phyloP scores from a whole-genome alignment of 2,888 invertebrate species.

The Melieria picta region DNA sequence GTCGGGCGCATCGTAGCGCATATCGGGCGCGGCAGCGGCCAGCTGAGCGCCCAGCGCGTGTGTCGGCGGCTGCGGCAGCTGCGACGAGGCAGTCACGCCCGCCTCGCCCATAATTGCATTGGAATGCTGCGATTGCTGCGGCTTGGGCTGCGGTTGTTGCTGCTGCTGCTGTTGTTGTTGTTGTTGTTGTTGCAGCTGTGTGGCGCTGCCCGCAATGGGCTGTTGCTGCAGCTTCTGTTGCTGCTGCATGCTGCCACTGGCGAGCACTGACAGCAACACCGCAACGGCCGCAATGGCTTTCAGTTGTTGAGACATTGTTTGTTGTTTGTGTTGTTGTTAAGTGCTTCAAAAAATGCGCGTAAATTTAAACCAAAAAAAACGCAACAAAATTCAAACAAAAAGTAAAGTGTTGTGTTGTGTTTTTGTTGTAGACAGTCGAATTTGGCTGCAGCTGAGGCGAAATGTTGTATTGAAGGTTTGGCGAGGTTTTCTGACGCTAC shows the following conservation, averaged over 20 bases:
- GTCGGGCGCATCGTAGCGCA: conserved; percentile 82
- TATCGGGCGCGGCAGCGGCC: conserved; percentile 38
- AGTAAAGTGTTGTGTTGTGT: too few relatives aligned
- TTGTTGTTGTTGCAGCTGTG: conserved; percentile 26
- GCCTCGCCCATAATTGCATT: conserved; percentile 62
- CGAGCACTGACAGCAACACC: conserved; percentile 34
- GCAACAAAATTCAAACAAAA: too few relatives aligned
- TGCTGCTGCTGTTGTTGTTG: conserved; percentile 38
- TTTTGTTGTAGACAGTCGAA: too few relatives aligned
- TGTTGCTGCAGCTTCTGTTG: conserved; percentile 43
- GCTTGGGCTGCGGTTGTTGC: conserved; percentile 36
- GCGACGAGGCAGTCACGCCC: conserved; percentile 53
- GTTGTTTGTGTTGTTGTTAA: conserved; percentile 8
- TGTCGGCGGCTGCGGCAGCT: conserved; percentile 50
- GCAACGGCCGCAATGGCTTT: conserved; percentile 22
- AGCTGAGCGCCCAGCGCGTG: conserved; percentile 28
- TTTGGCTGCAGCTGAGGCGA: too few relatives aligned
- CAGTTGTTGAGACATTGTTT: conserved; percentile 3
- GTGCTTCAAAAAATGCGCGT: too few relatives aligned
- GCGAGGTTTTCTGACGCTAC: too few relatives aligned
- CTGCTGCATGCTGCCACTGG: conserved; percentile 41
- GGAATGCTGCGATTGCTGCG: conserved; percentile 53
- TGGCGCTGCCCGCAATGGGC: conserved; percentile 41
- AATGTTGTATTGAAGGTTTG: too few relatives aligned
- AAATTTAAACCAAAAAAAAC: too few relatives aligned